Percentiles rank a stretch among this genome's conserved stretches.
Conservation (phyloP, 2,888 invertebrate genomes). For the Gibbula magus region DNA sequence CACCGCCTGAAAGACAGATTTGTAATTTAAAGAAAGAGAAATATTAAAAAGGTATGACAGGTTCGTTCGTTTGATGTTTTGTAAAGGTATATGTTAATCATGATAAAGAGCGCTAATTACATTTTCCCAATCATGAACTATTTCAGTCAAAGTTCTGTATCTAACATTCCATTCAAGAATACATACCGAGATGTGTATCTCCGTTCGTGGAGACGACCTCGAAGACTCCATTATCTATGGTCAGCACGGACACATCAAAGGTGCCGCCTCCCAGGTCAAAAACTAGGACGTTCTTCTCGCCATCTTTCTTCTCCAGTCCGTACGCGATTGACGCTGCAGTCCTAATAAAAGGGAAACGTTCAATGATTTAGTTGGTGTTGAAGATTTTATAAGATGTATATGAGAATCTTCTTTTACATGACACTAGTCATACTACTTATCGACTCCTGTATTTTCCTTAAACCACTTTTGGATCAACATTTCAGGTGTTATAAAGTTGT, state of each 20-base stretch:
- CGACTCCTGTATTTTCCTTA: too few relatives aligned
- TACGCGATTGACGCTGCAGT: conserved; percentile 98
- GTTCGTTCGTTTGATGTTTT: background rate
- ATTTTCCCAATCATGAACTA: background rate
- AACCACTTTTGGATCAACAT: too few relatives aligned
- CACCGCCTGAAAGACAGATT: conserved; percentile 81
- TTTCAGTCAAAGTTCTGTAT: background rate
- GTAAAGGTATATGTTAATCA: background rate
- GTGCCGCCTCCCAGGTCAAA: conserved; percentile 99
- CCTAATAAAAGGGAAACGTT: conserved; percentile 45
- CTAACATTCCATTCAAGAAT: background rate
- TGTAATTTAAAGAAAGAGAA: background rate
- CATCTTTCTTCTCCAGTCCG: conserved; percentile 96
- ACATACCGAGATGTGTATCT: conserved; percentile 90
- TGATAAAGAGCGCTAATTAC: background rate
- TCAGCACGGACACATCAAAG: conserved; percentile 97
- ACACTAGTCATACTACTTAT: too few relatives aligned
- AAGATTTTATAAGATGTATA: too few relatives aligned
- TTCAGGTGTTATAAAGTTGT: too few relatives aligned
- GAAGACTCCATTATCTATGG: conserved; percentile 98
- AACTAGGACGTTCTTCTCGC: conserved; percentile 97
- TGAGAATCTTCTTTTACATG: too few relatives aligned
- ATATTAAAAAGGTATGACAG: background rate
- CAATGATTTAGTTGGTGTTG: too few relatives aligned
- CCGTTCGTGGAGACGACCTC: conserved; percentile 91